phyloP scores from a whole-genome alignment of 2,797 vertebrate genomes.

The Microctenopoma lineatum region DNA sequence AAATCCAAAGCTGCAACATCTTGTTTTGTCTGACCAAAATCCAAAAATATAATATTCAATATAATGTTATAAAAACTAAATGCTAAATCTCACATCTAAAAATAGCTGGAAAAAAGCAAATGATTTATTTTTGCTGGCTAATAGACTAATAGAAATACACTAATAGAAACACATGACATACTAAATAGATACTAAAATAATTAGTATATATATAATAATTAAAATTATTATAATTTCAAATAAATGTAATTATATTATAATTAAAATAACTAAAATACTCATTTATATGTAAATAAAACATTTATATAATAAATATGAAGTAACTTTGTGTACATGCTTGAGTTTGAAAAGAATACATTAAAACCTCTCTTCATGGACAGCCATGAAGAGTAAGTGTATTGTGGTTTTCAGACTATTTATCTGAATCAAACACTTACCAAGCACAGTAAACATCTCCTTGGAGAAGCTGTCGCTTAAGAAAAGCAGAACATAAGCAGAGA shows the following conservation, averaged over 20 bases:
- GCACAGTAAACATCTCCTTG: slow-evolving; percentile 99
- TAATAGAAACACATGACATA: too few relatives aligned
- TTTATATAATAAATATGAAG: too few relatives aligned
- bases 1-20: too few relatives aligned
- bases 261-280: too few relatives aligned
- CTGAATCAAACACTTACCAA: slow-evolving; percentile 87
- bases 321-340: slow-evolving; percentile 3
- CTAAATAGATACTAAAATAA: too few relatives aligned
- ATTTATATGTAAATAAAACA: too few relatives aligned
- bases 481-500: slow-evolving; percentile 94
- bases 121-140: neutral
- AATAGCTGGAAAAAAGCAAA: neutral
- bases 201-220: too few relatives aligned
- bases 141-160: neutral
- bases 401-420: slow-evolving; percentile 5
- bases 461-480: slow-evolving; percentile 96
- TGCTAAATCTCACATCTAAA: neutral
- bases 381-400: neutral
- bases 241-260: too few relatives aligned
- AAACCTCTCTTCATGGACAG: slow-evolving; percentile 1
- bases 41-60: neutral
- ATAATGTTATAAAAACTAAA: neutral
- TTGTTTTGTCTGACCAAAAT: too few relatives aligned
- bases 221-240: too few relatives aligned
- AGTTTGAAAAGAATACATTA: slow-evolving; percentile 3